Evolutionary conservation across 2,888 invertebrate species (phyloP).

Genomic region (Beris morrisii): DNA sequence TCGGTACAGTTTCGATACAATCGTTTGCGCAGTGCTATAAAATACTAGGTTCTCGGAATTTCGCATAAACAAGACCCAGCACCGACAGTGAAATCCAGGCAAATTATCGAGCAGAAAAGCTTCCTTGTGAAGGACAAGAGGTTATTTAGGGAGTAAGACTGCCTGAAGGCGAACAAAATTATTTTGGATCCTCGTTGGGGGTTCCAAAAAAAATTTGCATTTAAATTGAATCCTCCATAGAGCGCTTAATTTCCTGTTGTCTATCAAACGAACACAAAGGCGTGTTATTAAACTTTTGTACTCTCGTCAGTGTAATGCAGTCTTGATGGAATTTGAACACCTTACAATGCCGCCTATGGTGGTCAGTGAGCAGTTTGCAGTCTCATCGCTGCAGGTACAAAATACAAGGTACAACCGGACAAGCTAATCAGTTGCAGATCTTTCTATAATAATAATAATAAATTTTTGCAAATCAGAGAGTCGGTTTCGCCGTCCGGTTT

Average conservation of each 20-base stretch:
- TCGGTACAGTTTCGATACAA: too few species aligned
- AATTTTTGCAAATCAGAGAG: constrained; percentile 24
- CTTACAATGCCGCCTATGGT: too few species aligned
- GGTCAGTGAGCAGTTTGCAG: too few species aligned
- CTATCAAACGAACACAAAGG: constrained; percentile 19
- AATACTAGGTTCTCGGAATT: too few species aligned
- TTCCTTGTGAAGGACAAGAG: background rate
- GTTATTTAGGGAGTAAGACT: background rate
- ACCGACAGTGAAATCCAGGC: background rate
- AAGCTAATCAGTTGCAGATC: background rate
- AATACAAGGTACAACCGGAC: too few species aligned
- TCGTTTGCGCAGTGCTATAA: too few species aligned
- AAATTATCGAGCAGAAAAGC: background rate
- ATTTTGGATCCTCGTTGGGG: background rate
- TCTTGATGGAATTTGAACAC: too few species aligned
- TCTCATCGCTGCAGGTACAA: too few species aligned
- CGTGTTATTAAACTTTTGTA: background rate
- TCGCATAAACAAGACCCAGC: too few species aligned
- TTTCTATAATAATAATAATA: background rate
- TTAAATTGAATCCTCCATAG: constrained; percentile 30
- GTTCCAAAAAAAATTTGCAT: constrained; percentile 29
- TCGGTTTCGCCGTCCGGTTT: background rate
- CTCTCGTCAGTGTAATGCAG: too few species aligned
- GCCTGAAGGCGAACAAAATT: background rate
- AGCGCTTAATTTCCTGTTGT: constrained; percentile 35